A percentile compares a stretch with the other conserved stretches of the same genome.
phyloP scores from a whole-genome alignment of 2,113 vertebrate species.

The sheep (Ovis aries) region DNA sequence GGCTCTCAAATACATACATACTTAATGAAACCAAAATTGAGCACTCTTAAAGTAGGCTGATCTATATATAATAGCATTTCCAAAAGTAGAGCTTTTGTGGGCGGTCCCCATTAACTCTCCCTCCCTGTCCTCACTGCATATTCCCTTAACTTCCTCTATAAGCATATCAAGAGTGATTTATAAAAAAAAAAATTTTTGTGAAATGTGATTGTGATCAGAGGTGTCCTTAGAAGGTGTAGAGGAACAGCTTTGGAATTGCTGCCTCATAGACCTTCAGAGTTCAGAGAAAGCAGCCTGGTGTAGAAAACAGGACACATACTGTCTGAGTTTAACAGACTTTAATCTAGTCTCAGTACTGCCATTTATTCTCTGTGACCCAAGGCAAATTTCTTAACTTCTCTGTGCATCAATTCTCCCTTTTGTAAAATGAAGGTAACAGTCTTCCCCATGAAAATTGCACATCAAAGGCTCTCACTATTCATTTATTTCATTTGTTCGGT shows the following conservation, averaged over 20 bases:
- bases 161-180: conserved; percentile 5
- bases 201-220: background rate
- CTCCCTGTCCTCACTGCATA: background rate
- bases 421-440: conserved; percentile 46
- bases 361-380: conserved; percentile 5
- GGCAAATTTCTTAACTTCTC: conserved; percentile 32
- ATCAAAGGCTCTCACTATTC: background rate
- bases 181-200: conserved; percentile 32
- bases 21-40: conserved; percentile 65
- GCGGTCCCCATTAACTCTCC: conserved; percentile 16
- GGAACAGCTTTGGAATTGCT: conserved; percentile 10
- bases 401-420: conserved; percentile 15
- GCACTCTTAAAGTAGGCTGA: conserved; percentile 41
- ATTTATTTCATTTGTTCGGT: conserved; percentile 47
- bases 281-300: conserved; percentile 15
- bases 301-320: background rate
- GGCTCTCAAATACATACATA: conserved; percentile 54
- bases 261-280: conserved; percentile 20
- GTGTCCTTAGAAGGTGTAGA: background rate
- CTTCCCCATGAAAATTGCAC: conserved; percentile 27
- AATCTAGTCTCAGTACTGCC: background rate
- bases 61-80: conserved; percentile 57
- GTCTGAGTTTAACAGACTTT: background rate
- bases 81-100: conserved; percentile 63
- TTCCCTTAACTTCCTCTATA: conserved; percentile 28